These are phyloP conservation scores for Xiphorhynchus erythropygius DNA, from an alignment of 2,797 vertebrate species.

Conservation along the genomic window DNA sequence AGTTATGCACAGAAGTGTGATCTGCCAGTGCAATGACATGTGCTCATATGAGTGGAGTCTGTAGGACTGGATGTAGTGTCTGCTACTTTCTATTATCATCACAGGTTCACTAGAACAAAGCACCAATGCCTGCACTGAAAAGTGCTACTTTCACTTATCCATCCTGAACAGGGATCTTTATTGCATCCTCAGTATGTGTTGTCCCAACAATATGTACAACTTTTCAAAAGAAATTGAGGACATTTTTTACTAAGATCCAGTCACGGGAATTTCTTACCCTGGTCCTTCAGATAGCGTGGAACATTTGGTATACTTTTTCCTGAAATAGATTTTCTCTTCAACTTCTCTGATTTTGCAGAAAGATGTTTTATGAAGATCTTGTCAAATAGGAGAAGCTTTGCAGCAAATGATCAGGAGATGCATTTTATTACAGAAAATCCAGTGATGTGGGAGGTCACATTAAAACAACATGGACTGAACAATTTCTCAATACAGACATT, in stretches of 20 bases:
- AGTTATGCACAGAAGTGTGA: background rate
- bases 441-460: background rate
- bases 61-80: background rate
- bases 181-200: background rate
- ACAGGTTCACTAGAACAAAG: background rate
- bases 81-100: background rate
- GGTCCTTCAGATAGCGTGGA: slow-evolving; percentile 7
- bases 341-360: slow-evolving; percentile 2
- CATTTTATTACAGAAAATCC: background rate
- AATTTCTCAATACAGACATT: background rate
- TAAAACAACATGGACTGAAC: background rate
- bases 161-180: background rate
- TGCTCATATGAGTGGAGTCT: background rate
- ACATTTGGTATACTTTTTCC: background rate
- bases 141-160: background rate
- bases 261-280: background rate
- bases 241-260: background rate
- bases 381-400: background rate
- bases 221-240: background rate
- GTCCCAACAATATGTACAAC: background rate
- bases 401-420: background rate
- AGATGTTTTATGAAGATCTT: background rate
- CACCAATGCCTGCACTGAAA: background rate
- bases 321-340: background rate
- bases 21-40: background rate